Base-by-base conservation (phyloP, 2,888 invertebrate genomes). In the Eulithis testata region DNA sequence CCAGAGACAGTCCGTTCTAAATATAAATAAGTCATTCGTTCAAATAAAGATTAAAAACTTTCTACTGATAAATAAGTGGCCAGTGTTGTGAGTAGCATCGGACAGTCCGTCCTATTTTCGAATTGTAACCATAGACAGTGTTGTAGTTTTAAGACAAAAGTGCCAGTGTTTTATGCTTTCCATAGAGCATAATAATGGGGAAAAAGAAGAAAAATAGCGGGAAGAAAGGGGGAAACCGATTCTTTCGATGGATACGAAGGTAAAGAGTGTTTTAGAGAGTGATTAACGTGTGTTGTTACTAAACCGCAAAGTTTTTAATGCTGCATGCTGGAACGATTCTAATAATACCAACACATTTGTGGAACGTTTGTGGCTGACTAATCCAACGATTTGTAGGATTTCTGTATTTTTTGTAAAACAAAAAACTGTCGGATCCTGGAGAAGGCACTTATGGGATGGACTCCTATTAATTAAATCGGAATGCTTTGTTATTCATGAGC, bases 191-290 rank as follows among this genome's bases (percentile, higher is more conserved):
- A 60, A 85, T 80, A 83, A 93, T 93, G 92, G 91, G 91, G 70
- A 92, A 91, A 73, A 92, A 91, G 85, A 92, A 91, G 87, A 93
- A 91, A 85, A 86, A 85, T 79, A 86, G 74, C 73, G 86, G 80
- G 11, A 91, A 87, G 74, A 90, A 84, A 75, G 83, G 85, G 49
- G 88, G 90, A 12, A 91, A 88, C 78, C 81, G 91, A 69, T 93
- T 93, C 79, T 92, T 93, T 74, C 87, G 93, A 53, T 93, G 93
- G 92, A 92, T 93, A 66, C 83, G 84, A 87, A 93, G 93, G 92
- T 93, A 91, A 67, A 67, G 40, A 69, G 69, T 76, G 70, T 73
- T 64, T 65, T 73, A 21, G 73, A 27, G 60, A 51, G 53, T 58
- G 49, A 4, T 44, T 44, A 60, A 62, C 58, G n/a, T 57, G 65